Conservation (phyloP, 2,888 invertebrate genomes). For the Ptychoptera contaminata region DNA sequence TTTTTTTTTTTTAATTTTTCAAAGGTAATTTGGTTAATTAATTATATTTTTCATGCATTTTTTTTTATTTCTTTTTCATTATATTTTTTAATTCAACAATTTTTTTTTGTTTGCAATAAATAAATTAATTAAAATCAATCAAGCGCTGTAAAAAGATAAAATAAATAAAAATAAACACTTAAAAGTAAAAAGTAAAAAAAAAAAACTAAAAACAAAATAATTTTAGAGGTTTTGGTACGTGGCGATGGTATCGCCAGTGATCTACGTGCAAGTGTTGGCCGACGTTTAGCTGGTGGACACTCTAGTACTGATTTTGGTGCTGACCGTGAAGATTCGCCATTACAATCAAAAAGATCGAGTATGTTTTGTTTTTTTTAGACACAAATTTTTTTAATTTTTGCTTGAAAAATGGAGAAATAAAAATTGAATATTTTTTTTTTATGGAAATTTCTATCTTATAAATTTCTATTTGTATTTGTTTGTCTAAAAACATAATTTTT, state of each 20-base stretch:
- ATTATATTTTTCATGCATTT: too few species aligned
- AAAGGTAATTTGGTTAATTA: too few species aligned
- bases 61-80: too few species aligned
- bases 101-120: too few species aligned
- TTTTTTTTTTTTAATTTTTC: too few species aligned
- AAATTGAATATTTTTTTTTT: background rate
- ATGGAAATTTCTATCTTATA: background rate
- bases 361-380: constrained; percentile 34
- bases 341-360: constrained; percentile 72
- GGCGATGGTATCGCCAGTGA: constrained; percentile 1
- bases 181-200: background rate
- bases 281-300: constrained; percentile 33
- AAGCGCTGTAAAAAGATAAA: too few species aligned
- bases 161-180: background rate
- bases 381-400: too few species aligned
- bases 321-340: constrained; percentile 70
- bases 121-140: too few species aligned
- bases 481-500: background rate
- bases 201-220: background rate
- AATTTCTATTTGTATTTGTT: background rate
- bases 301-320: constrained; percentile 39
- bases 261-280: constrained; percentile 17
- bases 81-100: too few species aligned
- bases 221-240: constrained; percentile 2
- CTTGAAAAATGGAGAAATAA: too few species aligned